phyloP scores from a whole-genome alignment of 2,888 invertebrate species.

The Cinara cedri region DNA sequence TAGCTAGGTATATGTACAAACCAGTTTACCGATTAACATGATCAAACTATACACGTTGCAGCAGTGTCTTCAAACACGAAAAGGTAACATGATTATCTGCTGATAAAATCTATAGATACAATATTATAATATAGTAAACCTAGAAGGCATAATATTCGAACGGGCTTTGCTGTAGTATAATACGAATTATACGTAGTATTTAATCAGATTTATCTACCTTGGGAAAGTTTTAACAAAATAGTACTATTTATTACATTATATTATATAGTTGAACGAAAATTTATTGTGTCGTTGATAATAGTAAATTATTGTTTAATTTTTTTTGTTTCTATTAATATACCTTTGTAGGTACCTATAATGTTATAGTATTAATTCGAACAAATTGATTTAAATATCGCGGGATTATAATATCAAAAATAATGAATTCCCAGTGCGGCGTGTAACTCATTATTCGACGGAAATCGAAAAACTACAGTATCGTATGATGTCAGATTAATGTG shows the following conservation, averaged over 20 bases:
- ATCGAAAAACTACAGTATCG: too few species aligned
- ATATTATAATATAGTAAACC: not conserved
- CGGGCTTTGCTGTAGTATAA: not conserved
- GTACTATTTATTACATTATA: not conserved
- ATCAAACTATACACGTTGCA: not conserved
- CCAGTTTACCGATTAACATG: constrained; percentile 17
- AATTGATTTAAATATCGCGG: too few species aligned
- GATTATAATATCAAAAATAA: too few species aligned
- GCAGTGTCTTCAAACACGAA: constrained; percentile 23
- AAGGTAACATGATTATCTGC: constrained; percentile 1
- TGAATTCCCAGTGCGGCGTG: too few species aligned
- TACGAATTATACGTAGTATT: not conserved
- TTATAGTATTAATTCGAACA: too few species aligned
- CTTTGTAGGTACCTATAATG: too few species aligned
- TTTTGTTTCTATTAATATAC: too few species aligned
- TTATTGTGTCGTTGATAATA: not conserved
- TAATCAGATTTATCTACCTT: not conserved
- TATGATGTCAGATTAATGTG: too few species aligned
- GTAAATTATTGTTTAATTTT: not conserved
- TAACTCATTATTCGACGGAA: too few species aligned
- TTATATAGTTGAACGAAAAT: not conserved
- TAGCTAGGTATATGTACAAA: not conserved
- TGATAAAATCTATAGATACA: constrained; percentile 36
- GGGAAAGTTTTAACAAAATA: not conserved
- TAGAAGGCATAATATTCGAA: not conserved